These are phyloP conservation scores for Leucoraja erinaceus DNA, from an alignment of 2,113 vertebrate genomes.

Conservation along the genomic window DNA sequence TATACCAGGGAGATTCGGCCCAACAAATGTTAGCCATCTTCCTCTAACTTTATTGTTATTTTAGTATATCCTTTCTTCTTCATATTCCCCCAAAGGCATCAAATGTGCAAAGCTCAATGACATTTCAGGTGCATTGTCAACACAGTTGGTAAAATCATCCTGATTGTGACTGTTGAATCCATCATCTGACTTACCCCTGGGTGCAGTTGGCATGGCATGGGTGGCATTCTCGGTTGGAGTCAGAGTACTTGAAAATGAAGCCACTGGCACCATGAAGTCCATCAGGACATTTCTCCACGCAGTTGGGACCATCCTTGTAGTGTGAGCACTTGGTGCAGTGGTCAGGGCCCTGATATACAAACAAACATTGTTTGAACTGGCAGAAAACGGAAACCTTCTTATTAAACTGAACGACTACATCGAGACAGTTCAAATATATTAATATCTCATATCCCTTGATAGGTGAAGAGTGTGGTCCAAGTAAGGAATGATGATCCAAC, in stretches of 20 bases:
- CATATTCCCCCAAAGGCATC: background rate
- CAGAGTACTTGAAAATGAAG: slow-evolving; percentile 94
- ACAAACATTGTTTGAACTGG: slow-evolving; percentile 1
- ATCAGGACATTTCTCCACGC: slow-evolving; percentile 92
- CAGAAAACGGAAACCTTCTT: background rate
- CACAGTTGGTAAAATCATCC: background rate
- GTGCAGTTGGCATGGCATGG: slow-evolving; percentile 93
- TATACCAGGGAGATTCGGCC: background rate
- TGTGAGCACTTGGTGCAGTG: slow-evolving; percentile 86
- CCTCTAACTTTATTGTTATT: background rate
- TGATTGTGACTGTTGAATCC: too few relatives aligned
- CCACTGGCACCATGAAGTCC: slow-evolving; percentile 86
- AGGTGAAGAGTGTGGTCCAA: too few relatives aligned
- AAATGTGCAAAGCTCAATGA: background rate
- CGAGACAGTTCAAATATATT: too few relatives aligned
- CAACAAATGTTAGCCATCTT: background rate
- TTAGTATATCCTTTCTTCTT: background rate
- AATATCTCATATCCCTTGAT: too few relatives aligned
- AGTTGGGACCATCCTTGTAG: slow-evolving; percentile 95
- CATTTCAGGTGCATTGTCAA: background rate
- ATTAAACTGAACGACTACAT: background rate
- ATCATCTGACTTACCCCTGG: slow-evolving; percentile 73
- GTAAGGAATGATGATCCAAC: too few relatives aligned
- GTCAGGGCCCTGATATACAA: slow-evolving; percentile 73
- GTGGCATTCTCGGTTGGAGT: slow-evolving; percentile 86